Percentiles rank a stretch among this genome's conserved stretches.
phyloP scores from a whole-genome alignment of 1,140 invertebrate genomes.

The Eurosta solidaginis region DNA sequence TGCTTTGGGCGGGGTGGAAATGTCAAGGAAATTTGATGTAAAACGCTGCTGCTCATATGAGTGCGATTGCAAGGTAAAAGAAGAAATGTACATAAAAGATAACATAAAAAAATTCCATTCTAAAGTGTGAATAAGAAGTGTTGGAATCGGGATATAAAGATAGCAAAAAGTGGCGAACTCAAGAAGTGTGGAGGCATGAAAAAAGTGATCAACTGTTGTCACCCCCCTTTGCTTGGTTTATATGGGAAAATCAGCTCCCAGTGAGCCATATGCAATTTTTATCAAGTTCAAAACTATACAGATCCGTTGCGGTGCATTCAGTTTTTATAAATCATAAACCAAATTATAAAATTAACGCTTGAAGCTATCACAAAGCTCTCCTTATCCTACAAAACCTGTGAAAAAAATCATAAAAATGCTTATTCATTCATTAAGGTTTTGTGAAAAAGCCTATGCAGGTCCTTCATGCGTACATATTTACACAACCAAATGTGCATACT shows the following conservation, averaged over 20 bases:
- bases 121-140: neutral
- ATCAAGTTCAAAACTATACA: too few relatives aligned
- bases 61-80: slow-evolving; percentile 5
- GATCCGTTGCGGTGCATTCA: too few relatives aligned
- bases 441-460: too few relatives aligned
- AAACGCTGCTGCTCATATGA: slow-evolving; percentile 11
- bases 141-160: too few relatives aligned
- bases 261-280: neutral
- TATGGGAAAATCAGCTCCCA: neutral
- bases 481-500: too few relatives aligned
- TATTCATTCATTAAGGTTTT: too few relatives aligned
- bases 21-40: slow-evolving; percentile 24
- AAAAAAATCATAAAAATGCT: too few relatives aligned
- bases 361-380: too few relatives aligned
- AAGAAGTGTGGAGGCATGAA: neutral
- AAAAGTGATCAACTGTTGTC: slow-evolving; percentile 25
- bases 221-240: slow-evolving; percentile 18
- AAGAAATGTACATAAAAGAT: slow-evolving; percentile 18
- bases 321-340: too few relatives aligned
- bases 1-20: slow-evolving; percentile 26
- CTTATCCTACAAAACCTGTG: too few relatives aligned
- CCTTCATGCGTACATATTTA: too few relatives aligned
- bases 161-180: neutral
- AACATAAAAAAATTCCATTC: neutral
- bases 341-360: too few relatives aligned